These are phyloP conservation scores for Dolichallabes microphthalmus DNA, from an alignment of 2,113 vertebrate species.

Conservation along the genomic window DNA sequence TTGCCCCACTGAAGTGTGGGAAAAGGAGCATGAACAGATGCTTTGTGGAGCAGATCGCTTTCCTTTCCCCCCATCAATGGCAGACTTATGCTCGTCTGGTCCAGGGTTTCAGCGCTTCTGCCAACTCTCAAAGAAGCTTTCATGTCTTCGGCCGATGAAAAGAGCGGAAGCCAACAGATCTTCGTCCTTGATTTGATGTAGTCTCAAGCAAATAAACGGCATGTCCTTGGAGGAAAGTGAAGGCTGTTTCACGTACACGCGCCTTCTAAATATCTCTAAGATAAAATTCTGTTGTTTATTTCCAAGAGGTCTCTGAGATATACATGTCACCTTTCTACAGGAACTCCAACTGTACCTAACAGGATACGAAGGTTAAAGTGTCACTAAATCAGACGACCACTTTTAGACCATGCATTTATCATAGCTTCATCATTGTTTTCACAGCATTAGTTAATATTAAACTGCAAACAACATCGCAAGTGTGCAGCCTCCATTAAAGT, in stretches of 20 bases:
- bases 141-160: constrained; percentile 30
- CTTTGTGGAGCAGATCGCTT: constrained; percentile 32
- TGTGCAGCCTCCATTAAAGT: background rate
- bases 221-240: constrained; percentile 11
- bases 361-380: background rate
- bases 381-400: background rate
- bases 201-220: constrained; percentile 20
- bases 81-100: constrained; percentile 25
- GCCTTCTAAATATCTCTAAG: background rate
- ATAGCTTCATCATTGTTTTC: background rate
- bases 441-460: background rate
- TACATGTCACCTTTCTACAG: background rate
- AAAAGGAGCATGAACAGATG: constrained; percentile 40
- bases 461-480: background rate
- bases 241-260: constrained; percentile 9
- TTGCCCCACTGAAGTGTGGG: constrained; percentile 28
- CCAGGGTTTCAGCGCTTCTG: constrained; percentile 36
- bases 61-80: constrained; percentile 37
- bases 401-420: background rate
- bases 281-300: background rate
- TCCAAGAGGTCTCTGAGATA: background rate
- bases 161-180: constrained; percentile 28
- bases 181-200: constrained; percentile 20
- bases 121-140: constrained; percentile 33
- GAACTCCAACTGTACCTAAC: background rate